Percentiles rank a stretch among this genome's conserved stretches.
These are phyloP conservation scores for Oxyruncus cristatus DNA, from an alignment of 2,113 vertebrate species.

Conservation along the genomic window DNA sequence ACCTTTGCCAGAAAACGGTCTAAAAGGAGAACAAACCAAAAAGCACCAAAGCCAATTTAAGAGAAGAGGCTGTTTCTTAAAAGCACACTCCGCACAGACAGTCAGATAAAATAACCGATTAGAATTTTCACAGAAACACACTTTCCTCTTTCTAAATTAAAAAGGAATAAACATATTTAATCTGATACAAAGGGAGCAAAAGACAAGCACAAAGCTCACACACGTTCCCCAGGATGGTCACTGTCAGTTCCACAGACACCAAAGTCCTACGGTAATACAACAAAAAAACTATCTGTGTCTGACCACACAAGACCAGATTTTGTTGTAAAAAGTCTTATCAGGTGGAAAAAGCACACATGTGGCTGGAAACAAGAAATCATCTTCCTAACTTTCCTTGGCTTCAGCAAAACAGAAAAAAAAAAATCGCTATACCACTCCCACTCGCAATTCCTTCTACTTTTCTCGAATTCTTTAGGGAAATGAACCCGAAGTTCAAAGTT, in stretches of 20 bases:
- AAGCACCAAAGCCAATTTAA: background rate
- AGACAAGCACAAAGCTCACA: background rate
- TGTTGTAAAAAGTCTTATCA: background rate
- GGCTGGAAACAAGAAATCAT: background rate
- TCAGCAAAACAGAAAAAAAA: background rate
- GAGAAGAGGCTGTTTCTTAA: background rate
- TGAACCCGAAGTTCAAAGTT: background rate
- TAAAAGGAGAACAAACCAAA: background rate
- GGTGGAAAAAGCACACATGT: accelerated
- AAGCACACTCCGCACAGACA: background rate
- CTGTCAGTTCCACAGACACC: background rate
- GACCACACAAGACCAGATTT: too few species aligned
- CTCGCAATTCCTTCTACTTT: background rate
- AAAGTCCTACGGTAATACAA: background rate
- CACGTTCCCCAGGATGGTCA: background rate
- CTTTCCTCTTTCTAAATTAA: background rate
- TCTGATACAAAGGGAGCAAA: background rate
- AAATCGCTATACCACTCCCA: accelerated
- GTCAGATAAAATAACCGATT: background rate
- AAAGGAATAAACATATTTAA: background rate
- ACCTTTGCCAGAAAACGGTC: background rate
- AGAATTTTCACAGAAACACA: background rate
- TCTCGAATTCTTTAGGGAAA: background rate
- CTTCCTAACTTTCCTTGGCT: background rate
- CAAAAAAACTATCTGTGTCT: background rate